Evolutionary conservation across 92 coral and sea anemone species (phyloP), one percentile per base, ranked within the genome.

Genomic region (Desmophyllum pertusum): DNA sequence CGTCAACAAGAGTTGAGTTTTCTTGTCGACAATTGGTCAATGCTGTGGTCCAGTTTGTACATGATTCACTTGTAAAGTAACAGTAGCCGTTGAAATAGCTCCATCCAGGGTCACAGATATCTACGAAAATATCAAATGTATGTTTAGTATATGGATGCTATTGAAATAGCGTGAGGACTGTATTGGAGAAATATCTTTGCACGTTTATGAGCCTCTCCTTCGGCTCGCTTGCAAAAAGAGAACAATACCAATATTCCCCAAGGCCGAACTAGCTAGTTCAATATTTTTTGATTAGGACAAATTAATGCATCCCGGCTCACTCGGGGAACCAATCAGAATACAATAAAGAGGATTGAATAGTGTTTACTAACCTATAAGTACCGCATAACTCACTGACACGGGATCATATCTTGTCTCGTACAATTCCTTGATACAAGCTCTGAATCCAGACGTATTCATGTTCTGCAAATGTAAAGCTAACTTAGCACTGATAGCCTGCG

Each of bases 51-150:
- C 91, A 88, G 46, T 73, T 76, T n/a, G 81, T 57, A 41, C 91
- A 88, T 23, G 41, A 23, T 15, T 33, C 33, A 57, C 91, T 88
- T 48, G 91, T 83, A 45, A 78, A 67, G 80, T 87, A 90, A 51
- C 94, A 90, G 63, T 71, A 73, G 3, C 93, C 91, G 25, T 79
- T 57, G 72, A 57, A 90, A 73, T 90, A 90, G 30, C 78, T 64
- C 94, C 94, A 90, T 1, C 51, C 76, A 18, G 89, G 84, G 5
- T 85, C 70, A 75, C 94, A 90, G 48, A 87, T 89, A 57, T 90
- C 94, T 90, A 63, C 31, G 27, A 39, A 21, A 59, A 74, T 30
- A 27, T 0, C 5, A 63, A 27, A 63, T 57, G 9, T 61, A 1
- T 29, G 15, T 27, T 35, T 35, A 63, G 8, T 10, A 15, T 3